Evolutionary conservation across 2,113 vertebrate species (phyloP).

Genomic region (Mustela lutreola): DNA sequence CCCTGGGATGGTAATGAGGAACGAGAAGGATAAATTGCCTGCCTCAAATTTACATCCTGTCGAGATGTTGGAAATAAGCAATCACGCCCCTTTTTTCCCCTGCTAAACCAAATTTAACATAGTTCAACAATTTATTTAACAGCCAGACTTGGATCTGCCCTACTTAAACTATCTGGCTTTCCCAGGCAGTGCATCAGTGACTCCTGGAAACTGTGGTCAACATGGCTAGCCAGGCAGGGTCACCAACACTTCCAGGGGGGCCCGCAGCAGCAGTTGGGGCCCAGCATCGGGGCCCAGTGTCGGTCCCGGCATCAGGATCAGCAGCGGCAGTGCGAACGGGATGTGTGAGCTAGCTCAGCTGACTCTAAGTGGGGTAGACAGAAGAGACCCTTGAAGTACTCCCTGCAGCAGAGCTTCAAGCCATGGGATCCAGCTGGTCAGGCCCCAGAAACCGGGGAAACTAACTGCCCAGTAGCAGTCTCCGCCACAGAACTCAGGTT

Average conservation of each 20-base stretch:
- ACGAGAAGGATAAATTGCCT: not conserved
- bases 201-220: not conserved
- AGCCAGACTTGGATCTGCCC: not conserved
- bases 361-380: not conserved
- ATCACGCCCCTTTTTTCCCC: not conserved
- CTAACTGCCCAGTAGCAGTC: not conserved
- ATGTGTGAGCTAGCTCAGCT: not conserved
- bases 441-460: accelerated
- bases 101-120: not conserved
- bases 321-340: accelerated
- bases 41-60: conserved; percentile 11
- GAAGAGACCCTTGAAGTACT: not conserved
- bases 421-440: not conserved
- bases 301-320: not conserved
- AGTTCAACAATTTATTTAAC: not conserved
- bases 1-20: not conserved
- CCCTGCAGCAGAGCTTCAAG: not conserved
- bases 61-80: not conserved
- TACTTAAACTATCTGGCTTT: not conserved
- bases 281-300: not conserved
- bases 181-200: not conserved
- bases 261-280: not conserved
- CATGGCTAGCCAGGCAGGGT: not conserved
- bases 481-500: not conserved
- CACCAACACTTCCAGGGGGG: not conserved